Conservation (phyloP, 2,888 invertebrate species). For the Lasioglossum calceatum region DNA sequence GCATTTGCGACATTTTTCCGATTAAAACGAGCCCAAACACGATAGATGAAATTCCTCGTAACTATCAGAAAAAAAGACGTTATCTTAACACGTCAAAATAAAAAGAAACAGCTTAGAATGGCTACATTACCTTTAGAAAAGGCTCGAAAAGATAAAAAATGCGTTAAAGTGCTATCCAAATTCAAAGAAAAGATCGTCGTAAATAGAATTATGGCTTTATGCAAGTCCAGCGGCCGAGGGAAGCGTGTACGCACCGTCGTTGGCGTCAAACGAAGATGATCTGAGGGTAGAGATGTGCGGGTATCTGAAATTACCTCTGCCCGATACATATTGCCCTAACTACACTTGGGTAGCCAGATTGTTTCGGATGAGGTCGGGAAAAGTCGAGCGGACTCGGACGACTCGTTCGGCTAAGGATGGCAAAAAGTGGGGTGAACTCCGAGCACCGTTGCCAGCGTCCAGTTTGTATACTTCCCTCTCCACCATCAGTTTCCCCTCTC, state of each 20-base stretch:
- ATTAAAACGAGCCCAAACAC: not conserved
- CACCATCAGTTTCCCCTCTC: too few species aligned
- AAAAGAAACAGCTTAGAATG: not conserved
- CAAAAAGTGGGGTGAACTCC: too few species aligned
- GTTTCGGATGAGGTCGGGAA: not conserved
- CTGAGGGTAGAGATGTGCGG: not conserved
- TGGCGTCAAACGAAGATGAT: conserved; percentile 1
- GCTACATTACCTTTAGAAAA: not conserved
- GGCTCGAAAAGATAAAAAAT: not conserved
- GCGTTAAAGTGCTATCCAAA: not conserved
- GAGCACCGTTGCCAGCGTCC: too few species aligned
- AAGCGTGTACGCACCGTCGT: not conserved
- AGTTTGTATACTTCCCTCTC: too few species aligned
- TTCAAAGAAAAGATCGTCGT: not conserved
- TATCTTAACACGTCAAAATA: not conserved
- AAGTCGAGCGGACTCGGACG: not conserved
- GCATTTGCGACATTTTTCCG: not conserved
- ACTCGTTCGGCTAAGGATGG: too few species aligned
- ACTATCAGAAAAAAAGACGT: not conserved
- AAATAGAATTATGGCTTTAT: not conserved
- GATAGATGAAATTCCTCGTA: not conserved
- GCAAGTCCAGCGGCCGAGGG: not conserved
- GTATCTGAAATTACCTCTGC: not conserved
- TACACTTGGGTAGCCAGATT: not conserved
- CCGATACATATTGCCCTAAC: not conserved